A percentile compares a stretch with the other conserved stretches of the same genome.
Evolutionary conservation across 2,113 vertebrate genomes (phyloP).

Genomic region (Axis porcinus): DNA sequence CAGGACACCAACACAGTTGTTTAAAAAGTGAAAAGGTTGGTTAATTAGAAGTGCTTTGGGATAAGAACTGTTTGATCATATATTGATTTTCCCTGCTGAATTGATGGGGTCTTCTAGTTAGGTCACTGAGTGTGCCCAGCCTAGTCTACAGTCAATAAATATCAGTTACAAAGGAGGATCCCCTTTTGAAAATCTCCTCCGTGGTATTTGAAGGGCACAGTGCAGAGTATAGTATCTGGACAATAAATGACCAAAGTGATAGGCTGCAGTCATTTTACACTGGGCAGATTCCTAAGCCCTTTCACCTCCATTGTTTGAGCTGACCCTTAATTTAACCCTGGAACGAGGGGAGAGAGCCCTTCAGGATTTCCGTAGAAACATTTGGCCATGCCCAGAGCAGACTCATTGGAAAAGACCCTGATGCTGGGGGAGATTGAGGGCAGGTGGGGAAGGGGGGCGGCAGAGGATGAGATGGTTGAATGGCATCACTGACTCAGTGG

Average conservation of each 20-base stretch:
- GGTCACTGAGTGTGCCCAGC: not conserved
- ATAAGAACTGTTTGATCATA: not conserved
- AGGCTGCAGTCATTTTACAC: not conserved
- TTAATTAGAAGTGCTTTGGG: not conserved
- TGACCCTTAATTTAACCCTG: not conserved
- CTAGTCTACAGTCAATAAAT: not conserved
- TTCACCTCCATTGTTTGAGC: not conserved
- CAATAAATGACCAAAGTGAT: not conserved
- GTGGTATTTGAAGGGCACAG: not conserved
- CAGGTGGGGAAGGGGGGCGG: not conserved
- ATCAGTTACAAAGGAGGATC: not conserved
- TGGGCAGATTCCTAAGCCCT: not conserved
- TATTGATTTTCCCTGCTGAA: not conserved
- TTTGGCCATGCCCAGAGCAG: not conserved
- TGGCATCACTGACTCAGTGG: not conserved
- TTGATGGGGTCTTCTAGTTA: not conserved
- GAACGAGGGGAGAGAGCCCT: not conserved
- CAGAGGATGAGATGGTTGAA: not conserved
- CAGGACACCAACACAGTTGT: not conserved
- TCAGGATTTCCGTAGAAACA: not conserved
- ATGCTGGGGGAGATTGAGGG: not conserved
- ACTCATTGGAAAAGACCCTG: not conserved
- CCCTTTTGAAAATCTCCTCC: not conserved
- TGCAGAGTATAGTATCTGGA: not conserved
- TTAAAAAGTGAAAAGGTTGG: constrained; percentile 3